A percentile compares a stretch with the other conserved stretches of the same genome.
Evolutionary conservation across 2,797 vertebrate species (phyloP).

Genomic region (Intellagama lesueurii): DNA sequence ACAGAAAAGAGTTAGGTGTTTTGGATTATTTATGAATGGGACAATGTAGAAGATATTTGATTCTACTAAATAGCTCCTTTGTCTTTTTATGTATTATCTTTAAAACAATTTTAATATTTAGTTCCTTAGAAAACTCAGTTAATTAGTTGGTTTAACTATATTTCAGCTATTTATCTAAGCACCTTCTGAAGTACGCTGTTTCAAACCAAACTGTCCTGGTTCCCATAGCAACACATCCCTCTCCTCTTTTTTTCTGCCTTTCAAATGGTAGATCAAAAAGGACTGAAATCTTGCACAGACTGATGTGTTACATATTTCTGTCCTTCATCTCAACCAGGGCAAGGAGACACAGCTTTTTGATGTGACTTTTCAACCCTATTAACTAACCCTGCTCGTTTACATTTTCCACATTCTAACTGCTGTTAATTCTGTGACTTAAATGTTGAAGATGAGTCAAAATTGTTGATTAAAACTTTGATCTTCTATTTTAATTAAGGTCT

Average conservation of each 20-base stretch:
- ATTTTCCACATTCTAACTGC: conserved; percentile 14
- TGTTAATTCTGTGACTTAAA: conserved; percentile 43
- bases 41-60: background rate
- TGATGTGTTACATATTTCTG: conserved; percentile 23
- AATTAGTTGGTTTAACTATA: conserved; percentile 43
- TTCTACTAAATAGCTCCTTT: background rate
- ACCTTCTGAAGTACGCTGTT: conserved; percentile 41
- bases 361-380: conserved; percentile 23
- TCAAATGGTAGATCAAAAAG: conserved; percentile 50
- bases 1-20: background rate
- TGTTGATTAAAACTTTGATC: conserved; percentile 40
- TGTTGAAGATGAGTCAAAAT: conserved; percentile 8
- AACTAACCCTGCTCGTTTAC: conserved; percentile 23
- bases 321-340: conserved; percentile 21
- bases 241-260: conserved; percentile 19
- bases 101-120: conserved; percentile 17
- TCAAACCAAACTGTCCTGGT: conserved; percentile 64
- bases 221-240: conserved; percentile 50
- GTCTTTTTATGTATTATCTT: background rate
- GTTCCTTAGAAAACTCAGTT: conserved; percentile 16
- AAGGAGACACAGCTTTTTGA: conserved; percentile 1
- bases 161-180: conserved; percentile 14
- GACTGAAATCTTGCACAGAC: conserved; percentile 41
- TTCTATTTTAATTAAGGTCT: background rate
- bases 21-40: background rate